These are phyloP conservation scores for Gopherus evgoodei DNA, from an alignment of 2,113 vertebrate genomes.

Conservation along the genomic window DNA sequence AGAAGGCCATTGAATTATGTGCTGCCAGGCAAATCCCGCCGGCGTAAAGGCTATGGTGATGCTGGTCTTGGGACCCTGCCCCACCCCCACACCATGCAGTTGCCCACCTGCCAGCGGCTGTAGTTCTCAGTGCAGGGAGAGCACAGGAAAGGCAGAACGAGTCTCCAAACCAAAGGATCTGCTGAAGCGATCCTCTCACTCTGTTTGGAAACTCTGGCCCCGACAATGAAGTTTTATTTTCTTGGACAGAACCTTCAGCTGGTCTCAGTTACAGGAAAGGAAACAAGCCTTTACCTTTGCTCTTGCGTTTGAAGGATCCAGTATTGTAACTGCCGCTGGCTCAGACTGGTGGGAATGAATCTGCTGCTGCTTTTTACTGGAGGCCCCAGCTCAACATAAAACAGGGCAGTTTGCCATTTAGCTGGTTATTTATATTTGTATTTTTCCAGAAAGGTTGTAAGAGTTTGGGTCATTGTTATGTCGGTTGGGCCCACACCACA, in stretches of 20 bases:
- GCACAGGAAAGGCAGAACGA: neutral
- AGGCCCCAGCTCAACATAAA: slow-evolving; percentile 73
- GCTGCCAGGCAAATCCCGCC: neutral
- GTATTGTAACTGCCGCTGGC: slow-evolving; percentile 60
- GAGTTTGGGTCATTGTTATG: neutral
- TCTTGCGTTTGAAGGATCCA: slow-evolving; percentile 38
- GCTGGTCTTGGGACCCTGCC: neutral
- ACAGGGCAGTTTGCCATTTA: slow-evolving; percentile 67
- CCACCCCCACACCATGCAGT: neutral
- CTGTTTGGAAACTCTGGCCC: neutral
- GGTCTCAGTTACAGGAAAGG: neutral
- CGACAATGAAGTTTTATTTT: neutral
- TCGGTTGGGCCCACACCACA: neutral
- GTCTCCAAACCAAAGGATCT: too few relatives aligned
- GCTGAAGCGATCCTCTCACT: neutral
- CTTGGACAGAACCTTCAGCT: slow-evolving; percentile 11
- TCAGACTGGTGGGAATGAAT: slow-evolving; percentile 64
- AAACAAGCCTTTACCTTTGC: slow-evolving; percentile 30
- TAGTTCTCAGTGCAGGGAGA: neutral
- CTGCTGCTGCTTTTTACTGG: slow-evolving; percentile 71
- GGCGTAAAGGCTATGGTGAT: too few relatives aligned
- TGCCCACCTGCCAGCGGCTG: neutral
- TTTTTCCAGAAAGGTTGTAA: neutral
- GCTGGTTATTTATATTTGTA: slow-evolving; percentile 56
- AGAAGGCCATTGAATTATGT: neutral